Base-by-base conservation (phyloP, 2,888 invertebrate genomes). In the Dryomyza anilis region DNA sequence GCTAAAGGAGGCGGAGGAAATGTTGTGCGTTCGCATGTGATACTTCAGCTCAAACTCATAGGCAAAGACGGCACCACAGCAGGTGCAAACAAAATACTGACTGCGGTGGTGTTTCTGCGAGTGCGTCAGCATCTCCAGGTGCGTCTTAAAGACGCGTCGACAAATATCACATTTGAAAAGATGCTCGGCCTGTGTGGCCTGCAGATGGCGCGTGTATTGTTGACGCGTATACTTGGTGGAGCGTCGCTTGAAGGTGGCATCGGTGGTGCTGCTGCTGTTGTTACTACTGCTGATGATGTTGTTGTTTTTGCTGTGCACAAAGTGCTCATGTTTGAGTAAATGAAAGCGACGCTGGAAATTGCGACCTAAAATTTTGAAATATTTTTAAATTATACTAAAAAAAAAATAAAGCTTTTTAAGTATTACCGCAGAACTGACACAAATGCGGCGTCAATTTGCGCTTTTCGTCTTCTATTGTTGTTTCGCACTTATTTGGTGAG, bases 41-140 rank as follows among this genome's bases (percentile, higher is more conserved):
- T 67, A 67, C 43, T 67, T 67, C 4, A 67, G 56, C 14, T 67
- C 67, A 19, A 67, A 67, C 23, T 67, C 65, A 39, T 60, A 67
- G 23, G 59, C 36, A 14, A 67, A 67, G 12, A 59, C 46, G 6
- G 65, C 59, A 14, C 43, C 29, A 10, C 67, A 67, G 14, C 57
- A 61, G 27, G 16, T 43, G 21, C 65, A 67, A 53, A 65, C 50
- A 36, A 65, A 67, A n/a, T n/a, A n/a, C 50, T 65, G 56, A 14
- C 23, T 59, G 14, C 25, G 14, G 10, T 48, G 48, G 19, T 61
- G 61, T 27, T 43, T 25, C n/a, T 61, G 61, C 39, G 14, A 27
- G 10, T 61, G 61, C 14, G 53, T 29, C 12, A 16, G 27, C n/a
- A 52, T 39, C 27, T 61, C 61, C 21, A 16, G 52, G 8, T 53